phyloP scores from a whole-genome alignment of 1,140 invertebrate species.

The Drosophila ohnishii region DNA sequence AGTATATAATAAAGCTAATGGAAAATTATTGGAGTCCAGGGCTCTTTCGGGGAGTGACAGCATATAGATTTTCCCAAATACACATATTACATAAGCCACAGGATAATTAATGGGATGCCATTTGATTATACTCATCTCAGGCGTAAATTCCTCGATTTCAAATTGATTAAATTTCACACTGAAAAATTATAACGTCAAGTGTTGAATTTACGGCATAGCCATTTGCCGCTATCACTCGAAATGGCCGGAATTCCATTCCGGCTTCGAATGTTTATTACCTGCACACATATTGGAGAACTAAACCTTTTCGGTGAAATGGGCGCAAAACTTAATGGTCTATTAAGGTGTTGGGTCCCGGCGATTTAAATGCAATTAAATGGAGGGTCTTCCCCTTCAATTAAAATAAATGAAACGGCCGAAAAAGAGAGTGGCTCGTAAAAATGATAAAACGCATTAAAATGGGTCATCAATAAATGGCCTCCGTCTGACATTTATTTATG shows the following conservation, averaged over 20 bases:
- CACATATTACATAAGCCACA: neutral
- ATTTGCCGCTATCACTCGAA: slow-evolving; percentile 48
- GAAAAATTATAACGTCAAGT: slow-evolving; percentile 23
- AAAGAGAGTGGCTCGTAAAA: slow-evolving; percentile 44
- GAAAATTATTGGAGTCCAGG: slow-evolving; percentile 61
- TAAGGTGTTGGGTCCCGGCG: slow-evolving; percentile 56
- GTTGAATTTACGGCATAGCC: slow-evolving; percentile 41
- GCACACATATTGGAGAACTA: slow-evolving; percentile 61
- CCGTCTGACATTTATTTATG: slow-evolving; percentile 65
- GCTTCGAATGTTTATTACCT: slow-evolving; percentile 67
- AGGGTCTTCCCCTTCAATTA: slow-evolving; percentile 64
- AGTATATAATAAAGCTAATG: slow-evolving; percentile 81
- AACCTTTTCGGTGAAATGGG: slow-evolving; percentile 33
- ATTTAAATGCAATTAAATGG: slow-evolving; percentile 78
- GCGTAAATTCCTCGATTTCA: slow-evolving; percentile 37
- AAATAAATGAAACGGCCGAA: slow-evolving; percentile 67
- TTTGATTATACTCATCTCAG: neutral
- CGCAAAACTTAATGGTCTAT: slow-evolving; percentile 65
- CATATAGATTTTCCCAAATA: slow-evolving; percentile 1
- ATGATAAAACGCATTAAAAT: slow-evolving; percentile 58
- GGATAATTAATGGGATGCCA: slow-evolving; percentile 14
- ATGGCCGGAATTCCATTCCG: slow-evolving; percentile 48
- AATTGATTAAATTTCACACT: slow-evolving; percentile 67
- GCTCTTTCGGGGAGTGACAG: slow-evolving; percentile 1
- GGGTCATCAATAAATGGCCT: slow-evolving; percentile 57